phyloP scores from a whole-genome alignment of 2,113 vertebrate species.

The Theropithecus gelada region DNA sequence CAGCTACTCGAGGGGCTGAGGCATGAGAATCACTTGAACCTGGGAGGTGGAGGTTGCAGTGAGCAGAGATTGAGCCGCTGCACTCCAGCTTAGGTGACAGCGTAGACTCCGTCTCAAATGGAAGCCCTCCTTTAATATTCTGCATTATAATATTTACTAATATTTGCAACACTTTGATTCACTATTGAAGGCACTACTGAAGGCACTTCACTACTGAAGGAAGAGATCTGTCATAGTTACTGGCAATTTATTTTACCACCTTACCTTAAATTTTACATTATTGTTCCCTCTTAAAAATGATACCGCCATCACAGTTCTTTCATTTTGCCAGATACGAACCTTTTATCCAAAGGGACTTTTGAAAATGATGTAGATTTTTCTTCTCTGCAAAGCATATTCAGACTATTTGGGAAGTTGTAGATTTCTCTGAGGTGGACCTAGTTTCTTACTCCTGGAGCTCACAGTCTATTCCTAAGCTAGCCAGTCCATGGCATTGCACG shows the following conservation, averaged over 20 bases:
- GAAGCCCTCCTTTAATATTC: too few relatives aligned
- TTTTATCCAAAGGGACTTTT: not conserved
- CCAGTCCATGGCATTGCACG: fast-evolving
- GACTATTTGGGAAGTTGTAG: not conserved
- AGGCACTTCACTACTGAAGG: not conserved
- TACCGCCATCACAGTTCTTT: not conserved
- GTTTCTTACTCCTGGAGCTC: too few relatives aligned
- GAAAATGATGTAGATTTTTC: not conserved
- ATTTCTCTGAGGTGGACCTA: not conserved
- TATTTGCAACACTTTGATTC: not conserved
- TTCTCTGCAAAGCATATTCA: not conserved
- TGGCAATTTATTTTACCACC: not conserved
- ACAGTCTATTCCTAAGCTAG: not conserved
- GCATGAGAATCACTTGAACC: too few relatives aligned
- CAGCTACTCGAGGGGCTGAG: too few relatives aligned
- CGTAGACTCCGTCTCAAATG: not conserved
- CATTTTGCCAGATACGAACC: not conserved
- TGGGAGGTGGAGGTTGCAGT: not conserved
- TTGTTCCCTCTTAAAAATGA: not conserved
- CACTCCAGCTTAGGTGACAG: not conserved
- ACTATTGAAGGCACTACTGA: not conserved
- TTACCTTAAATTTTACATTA: not conserved
- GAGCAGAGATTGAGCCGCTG: not conserved
- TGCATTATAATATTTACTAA: not conserved
- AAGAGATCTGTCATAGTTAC: not conserved